Conservation (phyloP, 1,140 invertebrate species). For the Diachasmimorpha longicaudata region DNA sequence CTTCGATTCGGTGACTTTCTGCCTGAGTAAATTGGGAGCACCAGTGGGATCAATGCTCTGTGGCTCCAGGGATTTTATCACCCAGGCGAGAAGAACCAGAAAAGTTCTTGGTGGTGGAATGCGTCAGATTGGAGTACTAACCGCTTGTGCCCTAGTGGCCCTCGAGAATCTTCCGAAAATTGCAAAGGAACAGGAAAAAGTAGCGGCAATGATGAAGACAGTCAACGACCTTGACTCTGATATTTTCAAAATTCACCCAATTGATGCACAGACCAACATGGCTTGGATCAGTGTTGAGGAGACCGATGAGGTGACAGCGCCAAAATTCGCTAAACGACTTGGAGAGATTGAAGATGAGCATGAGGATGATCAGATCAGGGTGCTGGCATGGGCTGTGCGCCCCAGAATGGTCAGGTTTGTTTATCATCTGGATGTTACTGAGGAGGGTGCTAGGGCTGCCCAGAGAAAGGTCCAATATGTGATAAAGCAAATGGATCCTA, state of each 20-base stretch:
- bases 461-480: slow-evolving; percentile 70
- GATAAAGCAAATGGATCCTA: slow-evolving; percentile 63
- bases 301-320: slow-evolving; percentile 56
- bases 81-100: slow-evolving; percentile 73
- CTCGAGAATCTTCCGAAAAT: slow-evolving; percentile 78
- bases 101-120: slow-evolving; percentile 92
- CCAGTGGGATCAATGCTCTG: slow-evolving; percentile 87
- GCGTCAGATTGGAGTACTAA: slow-evolving; percentile 79
- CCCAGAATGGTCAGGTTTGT: slow-evolving; percentile 68
- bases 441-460: slow-evolving; percentile 68
- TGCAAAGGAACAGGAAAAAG: slow-evolving; percentile 76
- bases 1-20: slow-evolving; percentile 82
- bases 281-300: slow-evolving; percentile 70
- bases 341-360: slow-evolving; percentile 58
- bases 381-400: slow-evolving; percentile 67
- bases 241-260: slow-evolving; percentile 69
- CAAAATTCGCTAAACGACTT: slow-evolving; percentile 67
- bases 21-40: slow-evolving; percentile 87
- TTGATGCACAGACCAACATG: slow-evolving; percentile 79
- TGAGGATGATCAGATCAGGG: slow-evolving; percentile 55
- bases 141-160: slow-evolving; percentile 84
- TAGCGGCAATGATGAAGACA: slow-evolving; percentile 74
- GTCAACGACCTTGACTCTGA: slow-evolving; percentile 39
- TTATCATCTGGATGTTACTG: slow-evolving; percentile 71
- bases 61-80: slow-evolving; percentile 80